Evolutionary conservation across 2,113 vertebrate species (phyloP), one percentile per base, ranked within the genome.

Genomic region (Phalacrocorax brasilianus): DNA sequence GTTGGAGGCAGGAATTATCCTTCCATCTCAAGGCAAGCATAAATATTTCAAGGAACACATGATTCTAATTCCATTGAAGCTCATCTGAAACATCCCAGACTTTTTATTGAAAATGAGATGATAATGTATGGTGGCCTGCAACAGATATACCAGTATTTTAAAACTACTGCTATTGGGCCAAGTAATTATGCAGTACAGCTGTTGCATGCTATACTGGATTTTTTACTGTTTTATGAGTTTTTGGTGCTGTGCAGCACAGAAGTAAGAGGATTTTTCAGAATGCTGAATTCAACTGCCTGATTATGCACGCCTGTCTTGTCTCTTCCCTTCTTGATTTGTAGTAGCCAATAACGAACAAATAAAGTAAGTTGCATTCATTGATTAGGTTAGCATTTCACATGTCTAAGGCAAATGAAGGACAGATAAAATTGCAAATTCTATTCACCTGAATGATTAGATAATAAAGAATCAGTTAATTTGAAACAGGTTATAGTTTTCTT

Each of bases 1-100:
- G 81, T 5, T 82, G 70, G 58, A 93, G 71, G 85, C 88, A 95
- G 91, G 89, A 95, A 94, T 95, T 95, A 75, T 80, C 91, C 89
- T 89, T 95, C 94, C 87, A 94, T 96, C 92, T 96, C 93, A 80
- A 96, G 89, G 94, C 96, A 67, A 91, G 87, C 93, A 96, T 97
- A 95, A 97, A 97, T 97, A 97, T 95, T 97, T 97, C 94, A 97
- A 77, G 85, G 96, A 91, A 94, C 97, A 97, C 81, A 88, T 94
- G 89, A 97, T 92, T 95, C 89, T 80, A 97, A 95, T 97, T 97
- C 95, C 95, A 89, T 40, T 88, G 94, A 85, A 97, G 95, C 89
- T 85, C 66, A 67, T 72, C 91, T 96, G 95, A 95, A 96, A 85
- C 93, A 94, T 88, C 94, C n/a, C 94, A 92, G 91, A 82, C 74